Conservation (phyloP, 2,113 vertebrate species). For the Leptobrachium leishanense region DNA sequence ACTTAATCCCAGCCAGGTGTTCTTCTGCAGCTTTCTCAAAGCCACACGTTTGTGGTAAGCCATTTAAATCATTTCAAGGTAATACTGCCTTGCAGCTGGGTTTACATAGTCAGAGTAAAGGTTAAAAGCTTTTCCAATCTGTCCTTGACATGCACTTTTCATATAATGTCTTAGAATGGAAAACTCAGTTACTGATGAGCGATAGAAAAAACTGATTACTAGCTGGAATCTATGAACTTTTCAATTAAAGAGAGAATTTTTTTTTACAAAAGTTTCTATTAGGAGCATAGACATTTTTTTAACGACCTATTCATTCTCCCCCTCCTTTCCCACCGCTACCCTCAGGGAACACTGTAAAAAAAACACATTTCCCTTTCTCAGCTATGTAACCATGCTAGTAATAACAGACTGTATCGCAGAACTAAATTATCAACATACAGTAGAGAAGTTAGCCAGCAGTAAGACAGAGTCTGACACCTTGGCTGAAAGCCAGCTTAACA, state of each 20-base stretch:
- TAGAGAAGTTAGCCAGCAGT: constrained; percentile 52
- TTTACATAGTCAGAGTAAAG: constrained; percentile 2
- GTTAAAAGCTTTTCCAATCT: neutral
- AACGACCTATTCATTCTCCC: constrained; percentile 5
- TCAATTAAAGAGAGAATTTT: neutral
- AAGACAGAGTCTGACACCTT: constrained; percentile 51
- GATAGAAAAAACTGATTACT: constrained; percentile 22
- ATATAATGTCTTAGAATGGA: fast-evolving
- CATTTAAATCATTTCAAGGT: neutral
- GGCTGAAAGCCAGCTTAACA: constrained; percentile 48
- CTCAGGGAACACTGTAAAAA: constrained; percentile 24
- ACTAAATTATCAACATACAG: constrained; percentile 54
- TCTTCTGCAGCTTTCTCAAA: neutral
- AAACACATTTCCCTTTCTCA: constrained; percentile 39
- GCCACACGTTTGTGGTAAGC: fast-evolving
- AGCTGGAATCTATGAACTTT: constrained; percentile 1
- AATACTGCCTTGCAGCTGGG: constrained; percentile 1
- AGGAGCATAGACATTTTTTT: constrained; percentile 7
- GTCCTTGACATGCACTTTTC: neutral
- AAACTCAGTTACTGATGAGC: neutral
- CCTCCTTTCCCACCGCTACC: constrained; percentile 21
- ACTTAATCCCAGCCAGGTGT: neutral
- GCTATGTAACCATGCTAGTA: constrained; percentile 41
- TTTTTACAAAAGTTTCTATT: constrained; percentile 29
- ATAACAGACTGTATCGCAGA: constrained; percentile 46